phyloP scores from a whole-genome alignment of 2,113 vertebrate genomes.

The Pluvianellus socialis region DNA sequence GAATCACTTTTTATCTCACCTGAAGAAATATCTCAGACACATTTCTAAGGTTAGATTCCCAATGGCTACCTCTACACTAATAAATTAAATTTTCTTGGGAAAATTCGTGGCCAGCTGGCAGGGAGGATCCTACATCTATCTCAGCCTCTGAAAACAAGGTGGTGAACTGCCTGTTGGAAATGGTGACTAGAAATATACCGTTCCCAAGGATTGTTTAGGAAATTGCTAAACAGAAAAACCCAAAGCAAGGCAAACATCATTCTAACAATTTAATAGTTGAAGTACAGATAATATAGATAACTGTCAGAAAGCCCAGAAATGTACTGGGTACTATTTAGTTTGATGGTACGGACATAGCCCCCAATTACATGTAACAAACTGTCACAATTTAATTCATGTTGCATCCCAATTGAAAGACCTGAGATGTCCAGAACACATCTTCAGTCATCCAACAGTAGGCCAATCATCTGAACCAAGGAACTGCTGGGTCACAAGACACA shows the following conservation, averaged over 20 bases:
- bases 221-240: background rate
- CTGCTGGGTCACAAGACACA: background rate
- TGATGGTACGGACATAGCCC: background rate
- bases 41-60: background rate
- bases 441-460: background rate
- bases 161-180: background rate
- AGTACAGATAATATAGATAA: background rate
- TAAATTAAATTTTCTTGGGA: background rate
- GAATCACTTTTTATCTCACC: background rate
- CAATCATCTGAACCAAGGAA: background rate
- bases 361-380: background rate
- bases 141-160: background rate
- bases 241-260: background rate
- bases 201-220: background rate
- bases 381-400: background rate
- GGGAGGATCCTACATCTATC: background rate
- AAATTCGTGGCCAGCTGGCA: background rate
- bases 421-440: background rate
- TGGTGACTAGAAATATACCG: background rate
- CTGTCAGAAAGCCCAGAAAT: background rate
- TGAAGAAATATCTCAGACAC: background rate
- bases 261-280: background rate
- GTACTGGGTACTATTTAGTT: background rate
- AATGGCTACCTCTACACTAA: background rate
- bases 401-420: background rate